These are phyloP conservation scores for Drosophila acutilabella DNA, from an alignment of 2,888 invertebrate species.

Conservation along the genomic window DNA sequence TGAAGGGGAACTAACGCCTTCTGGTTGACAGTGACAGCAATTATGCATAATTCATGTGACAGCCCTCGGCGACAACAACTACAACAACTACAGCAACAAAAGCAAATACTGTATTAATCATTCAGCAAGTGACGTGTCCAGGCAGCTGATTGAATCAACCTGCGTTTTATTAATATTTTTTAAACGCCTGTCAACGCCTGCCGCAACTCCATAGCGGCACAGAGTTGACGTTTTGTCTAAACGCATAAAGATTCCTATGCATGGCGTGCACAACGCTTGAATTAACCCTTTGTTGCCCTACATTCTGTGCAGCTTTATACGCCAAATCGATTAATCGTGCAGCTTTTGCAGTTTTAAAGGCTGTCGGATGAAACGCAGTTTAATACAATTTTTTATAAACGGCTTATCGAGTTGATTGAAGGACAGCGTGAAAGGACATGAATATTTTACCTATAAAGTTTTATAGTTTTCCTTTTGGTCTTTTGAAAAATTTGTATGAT, in stretches of 20 bases:
- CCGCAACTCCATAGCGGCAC: not conserved
- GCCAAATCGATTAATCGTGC: not conserved
- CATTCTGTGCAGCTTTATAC: not conserved
- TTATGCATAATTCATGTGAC: slow-evolving; percentile 75
- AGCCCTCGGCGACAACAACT: slow-evolving; percentile 30
- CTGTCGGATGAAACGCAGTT: not conserved
- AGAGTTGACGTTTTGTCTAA: not conserved
- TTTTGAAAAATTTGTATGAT: no score
- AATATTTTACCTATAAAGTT: no score
- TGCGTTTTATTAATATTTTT: slow-evolving; percentile 42
- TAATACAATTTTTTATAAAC: no score
- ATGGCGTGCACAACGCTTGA: not conserved
- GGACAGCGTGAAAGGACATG: no score
- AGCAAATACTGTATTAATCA: slow-evolving; percentile 59
- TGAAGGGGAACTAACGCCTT: slow-evolving; percentile 11
- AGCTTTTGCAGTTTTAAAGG: not conserved
- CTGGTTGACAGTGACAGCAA: slow-evolving; percentile 63
- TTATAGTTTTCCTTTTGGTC: no score
- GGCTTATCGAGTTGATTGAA: not conserved
- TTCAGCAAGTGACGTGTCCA: slow-evolving; percentile 49
- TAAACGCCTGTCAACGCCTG: slow-evolving; percentile 43
- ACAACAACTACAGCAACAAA: slow-evolving; percentile 7
- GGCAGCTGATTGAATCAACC: slow-evolving; percentile 29
- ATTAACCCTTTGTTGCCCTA: not conserved
- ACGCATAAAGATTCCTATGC: not conserved